phyloP scores from a whole-genome alignment of 2,113 vertebrate species.

The Macrotus californicus region DNA sequence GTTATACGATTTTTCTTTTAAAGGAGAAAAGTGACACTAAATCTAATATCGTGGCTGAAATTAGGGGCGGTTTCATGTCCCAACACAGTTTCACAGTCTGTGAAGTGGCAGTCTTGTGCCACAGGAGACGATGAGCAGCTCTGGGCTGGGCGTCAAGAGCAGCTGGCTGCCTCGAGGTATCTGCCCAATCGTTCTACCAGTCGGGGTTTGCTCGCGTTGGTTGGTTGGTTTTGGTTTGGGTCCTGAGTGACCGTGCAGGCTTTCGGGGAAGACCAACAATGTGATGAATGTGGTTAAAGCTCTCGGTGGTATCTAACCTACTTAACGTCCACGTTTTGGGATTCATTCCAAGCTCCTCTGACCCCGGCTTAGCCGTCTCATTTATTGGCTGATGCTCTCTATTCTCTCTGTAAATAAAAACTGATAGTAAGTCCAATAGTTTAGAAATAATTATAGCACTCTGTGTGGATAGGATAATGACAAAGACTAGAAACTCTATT shows the following conservation, averaged over 20 bases:
- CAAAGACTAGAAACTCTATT: not conserved
- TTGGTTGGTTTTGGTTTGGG: not conserved
- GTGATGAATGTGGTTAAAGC: not conserved
- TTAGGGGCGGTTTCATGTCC: not conserved
- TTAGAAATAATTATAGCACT: not conserved
- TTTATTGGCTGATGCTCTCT: not conserved
- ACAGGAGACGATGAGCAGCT: not conserved
- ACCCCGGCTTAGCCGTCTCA: not conserved
- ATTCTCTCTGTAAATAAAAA: not conserved
- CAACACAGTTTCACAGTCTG: not conserved
- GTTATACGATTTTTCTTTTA: not conserved
- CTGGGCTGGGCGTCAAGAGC: not conserved
- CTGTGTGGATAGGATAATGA: not conserved
- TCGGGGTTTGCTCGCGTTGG: too few relatives aligned
- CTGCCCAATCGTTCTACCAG: not conserved
- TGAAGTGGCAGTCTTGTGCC: not conserved
- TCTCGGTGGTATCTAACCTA: not conserved
- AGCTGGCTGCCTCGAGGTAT: not conserved
- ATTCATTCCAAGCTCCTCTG: not conserved
- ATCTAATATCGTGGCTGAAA: not conserved
- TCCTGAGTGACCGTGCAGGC: not conserved
- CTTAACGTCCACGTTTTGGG: not conserved
- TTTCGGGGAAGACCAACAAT: not conserved
- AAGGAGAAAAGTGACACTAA: not conserved
- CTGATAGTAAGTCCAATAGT: not conserved